These are phyloP conservation scores for Cecidostiba fungosa DNA, from an alignment of 2,888 invertebrate genomes.

Conservation along the genomic window DNA sequence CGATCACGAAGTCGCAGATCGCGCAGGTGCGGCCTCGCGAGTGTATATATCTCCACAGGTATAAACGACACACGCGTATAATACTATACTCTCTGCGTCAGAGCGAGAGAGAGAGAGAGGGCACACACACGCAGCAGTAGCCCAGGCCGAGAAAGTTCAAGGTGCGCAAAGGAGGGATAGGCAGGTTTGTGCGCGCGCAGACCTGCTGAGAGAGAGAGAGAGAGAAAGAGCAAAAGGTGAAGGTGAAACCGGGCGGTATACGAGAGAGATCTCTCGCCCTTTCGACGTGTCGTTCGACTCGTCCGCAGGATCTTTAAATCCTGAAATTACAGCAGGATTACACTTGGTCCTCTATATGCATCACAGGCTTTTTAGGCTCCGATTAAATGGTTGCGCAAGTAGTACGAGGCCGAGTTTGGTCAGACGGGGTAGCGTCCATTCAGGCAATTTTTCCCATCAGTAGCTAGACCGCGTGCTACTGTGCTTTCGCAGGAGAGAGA, in stretches of 20 bases:
- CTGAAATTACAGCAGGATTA: neutral
- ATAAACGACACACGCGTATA: neutral
- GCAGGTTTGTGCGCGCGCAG: neutral
- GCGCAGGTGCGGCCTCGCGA: neutral
- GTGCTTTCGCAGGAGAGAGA: neutral
- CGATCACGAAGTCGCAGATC: neutral
- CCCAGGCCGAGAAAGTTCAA: constrained; percentile 54
- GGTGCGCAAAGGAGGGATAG: constrained; percentile 22
- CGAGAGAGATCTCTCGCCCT: neutral
- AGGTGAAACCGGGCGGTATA: constrained; percentile 55
- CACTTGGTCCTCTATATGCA: neutral
- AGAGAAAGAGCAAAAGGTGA: constrained; percentile 60
- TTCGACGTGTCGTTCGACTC: constrained; percentile 21
- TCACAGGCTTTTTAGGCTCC: neutral
- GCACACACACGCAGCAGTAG: neutral
- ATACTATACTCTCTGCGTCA: constrained; percentile 1
- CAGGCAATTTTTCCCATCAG: neutral
- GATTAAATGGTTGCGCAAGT: neutral
- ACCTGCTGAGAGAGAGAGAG: neutral
- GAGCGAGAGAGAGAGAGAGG: constrained; percentile 11
- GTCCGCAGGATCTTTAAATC: neutral
- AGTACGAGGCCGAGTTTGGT: constrained; percentile 8
- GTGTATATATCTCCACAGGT: neutral
- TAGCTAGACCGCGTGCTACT: constrained; percentile 26
- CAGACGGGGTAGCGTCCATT: neutral